These are phyloP conservation scores for Drosophila kuntzei DNA, from an alignment of 2,888 invertebrate genomes.

Conservation along the genomic window DNA sequence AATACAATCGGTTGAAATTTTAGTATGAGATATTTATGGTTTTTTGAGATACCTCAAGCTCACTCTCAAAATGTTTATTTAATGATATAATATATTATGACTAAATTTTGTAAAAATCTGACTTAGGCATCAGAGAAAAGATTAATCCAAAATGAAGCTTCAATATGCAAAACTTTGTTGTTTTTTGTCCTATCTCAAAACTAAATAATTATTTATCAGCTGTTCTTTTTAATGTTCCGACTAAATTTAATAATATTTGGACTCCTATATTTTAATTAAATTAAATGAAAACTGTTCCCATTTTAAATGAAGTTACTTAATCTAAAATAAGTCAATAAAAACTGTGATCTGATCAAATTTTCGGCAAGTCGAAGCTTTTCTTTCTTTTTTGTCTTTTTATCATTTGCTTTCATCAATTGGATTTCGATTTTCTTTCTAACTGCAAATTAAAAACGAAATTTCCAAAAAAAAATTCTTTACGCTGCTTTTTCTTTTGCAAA, in stretches of 20 bases:
- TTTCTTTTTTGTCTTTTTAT: neutral
- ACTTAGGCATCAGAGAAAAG: too few species aligned
- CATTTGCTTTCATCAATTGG: slow-evolving; percentile 39
- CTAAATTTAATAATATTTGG: too few species aligned
- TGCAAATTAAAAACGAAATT: slow-evolving; percentile 50
- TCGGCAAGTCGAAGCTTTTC: neutral
- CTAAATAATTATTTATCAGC: too few species aligned
- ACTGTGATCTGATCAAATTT: neutral
- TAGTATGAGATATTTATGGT: neutral
- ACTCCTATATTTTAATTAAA: too few species aligned
- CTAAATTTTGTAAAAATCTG: neutral
- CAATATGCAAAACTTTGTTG: too few species aligned
- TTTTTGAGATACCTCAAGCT: neutral
- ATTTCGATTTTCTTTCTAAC: slow-evolving; percentile 23
- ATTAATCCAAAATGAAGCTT: neutral
- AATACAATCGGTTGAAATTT: neutral
- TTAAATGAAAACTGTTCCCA: too few species aligned
- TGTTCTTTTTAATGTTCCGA: too few species aligned
- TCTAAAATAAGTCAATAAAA: neutral
- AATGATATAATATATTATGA: neutral
- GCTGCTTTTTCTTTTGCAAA: slow-evolving; percentile 62
- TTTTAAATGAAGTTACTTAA: too few species aligned
- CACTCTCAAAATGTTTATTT: neutral
- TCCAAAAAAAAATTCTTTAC: slow-evolving; percentile 35
- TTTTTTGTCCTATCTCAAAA: too few species aligned